Evolutionary conservation across 2,888 invertebrate species (phyloP).

Genomic region (Mythimna ferrago): DNA sequence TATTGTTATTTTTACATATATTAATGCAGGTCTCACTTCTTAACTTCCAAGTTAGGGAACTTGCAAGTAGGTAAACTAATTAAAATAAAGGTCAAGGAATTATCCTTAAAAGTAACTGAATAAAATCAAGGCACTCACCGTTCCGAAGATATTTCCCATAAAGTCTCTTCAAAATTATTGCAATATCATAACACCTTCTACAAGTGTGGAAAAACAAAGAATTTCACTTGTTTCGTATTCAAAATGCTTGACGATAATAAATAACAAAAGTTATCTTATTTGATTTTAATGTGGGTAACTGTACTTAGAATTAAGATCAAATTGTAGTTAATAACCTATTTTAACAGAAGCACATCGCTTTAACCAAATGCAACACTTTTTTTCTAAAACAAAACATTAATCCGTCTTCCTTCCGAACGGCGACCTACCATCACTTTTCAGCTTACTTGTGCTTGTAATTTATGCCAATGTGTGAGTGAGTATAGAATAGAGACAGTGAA

Average conservation of each 20-base stretch:
- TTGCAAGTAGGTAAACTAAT: slow-evolving; percentile 39
- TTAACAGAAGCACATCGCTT: slow-evolving; percentile 29
- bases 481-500: too few relatives aligned
- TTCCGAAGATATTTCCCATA: slow-evolving; percentile 73
- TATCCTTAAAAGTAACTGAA: slow-evolving; percentile 45
- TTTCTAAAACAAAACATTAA: slow-evolving; percentile 56
- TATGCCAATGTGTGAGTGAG: slow-evolving; percentile 29
- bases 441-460: slow-evolving; percentile 10
- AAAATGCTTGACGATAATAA: slow-evolving; percentile 13
- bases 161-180: slow-evolving; percentile 62
- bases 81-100: slow-evolving; percentile 48
- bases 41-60: slow-evolving; percentile 9
- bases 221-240: slow-evolving; percentile 61
- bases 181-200: slow-evolving; percentile 57
- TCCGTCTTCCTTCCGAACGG: slow-evolving; percentile 33
- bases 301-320: neutral
- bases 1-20: neutral
- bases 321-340: slow-evolving; percentile 9
- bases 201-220: slow-evolving; percentile 61
- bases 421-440: slow-evolving; percentile 46
- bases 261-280: slow-evolving; percentile 9
- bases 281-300: neutral
- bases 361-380: slow-evolving; percentile 45
- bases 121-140: slow-evolving; percentile 67
- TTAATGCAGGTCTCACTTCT: neutral